Percentiles rank a stretch among this genome's conserved stretches.
Evolutionary conservation across 1,140 invertebrate species (phyloP).

Genomic region (Oryzaephilus surinamensis): DNA sequence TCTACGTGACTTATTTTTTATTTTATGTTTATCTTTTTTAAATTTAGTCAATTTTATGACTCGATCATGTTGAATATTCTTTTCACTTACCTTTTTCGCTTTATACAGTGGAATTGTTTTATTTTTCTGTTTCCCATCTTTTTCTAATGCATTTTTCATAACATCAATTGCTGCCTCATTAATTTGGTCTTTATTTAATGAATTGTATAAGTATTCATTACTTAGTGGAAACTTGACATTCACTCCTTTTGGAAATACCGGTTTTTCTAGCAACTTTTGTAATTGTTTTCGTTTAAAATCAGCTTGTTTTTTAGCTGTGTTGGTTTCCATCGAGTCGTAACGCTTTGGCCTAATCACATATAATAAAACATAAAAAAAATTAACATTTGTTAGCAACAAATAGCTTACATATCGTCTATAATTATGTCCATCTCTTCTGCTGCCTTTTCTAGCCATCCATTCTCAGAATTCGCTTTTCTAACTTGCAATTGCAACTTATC

Average conservation of each 20-base stretch:
- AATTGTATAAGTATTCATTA: conserved; percentile 10
- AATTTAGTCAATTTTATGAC: too few relatives aligned
- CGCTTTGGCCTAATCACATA: conserved; percentile 14
- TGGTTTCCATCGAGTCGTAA: conserved; percentile 28
- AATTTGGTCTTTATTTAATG: background rate
- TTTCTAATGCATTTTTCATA: background rate
- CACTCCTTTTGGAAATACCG: conserved; percentile 55
- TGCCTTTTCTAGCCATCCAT: conserved; percentile 74
- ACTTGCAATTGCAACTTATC: conserved; percentile 63
- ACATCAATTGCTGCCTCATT: background rate
- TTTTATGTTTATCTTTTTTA: too few relatives aligned
- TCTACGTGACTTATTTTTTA: too few relatives aligned
- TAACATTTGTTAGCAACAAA: conserved; percentile 8
- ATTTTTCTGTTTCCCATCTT: background rate
- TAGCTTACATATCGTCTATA: conserved; percentile 65
- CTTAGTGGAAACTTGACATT: conserved; percentile 53
- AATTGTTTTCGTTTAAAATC: conserved; percentile 48
- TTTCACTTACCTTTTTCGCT: background rate
- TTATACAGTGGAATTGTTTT: background rate
- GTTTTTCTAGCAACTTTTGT: conserved; percentile 44
- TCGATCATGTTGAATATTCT: too few relatives aligned
- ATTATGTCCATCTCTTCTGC: conserved; percentile 81
- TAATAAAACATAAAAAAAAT: conserved; percentile 10
- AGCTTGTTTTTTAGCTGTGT: conserved; percentile 30
- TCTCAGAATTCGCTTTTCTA: conserved; percentile 54